Base-by-base conservation (phyloP, 2,888 invertebrate species). In the Theretra japonica region DNA sequence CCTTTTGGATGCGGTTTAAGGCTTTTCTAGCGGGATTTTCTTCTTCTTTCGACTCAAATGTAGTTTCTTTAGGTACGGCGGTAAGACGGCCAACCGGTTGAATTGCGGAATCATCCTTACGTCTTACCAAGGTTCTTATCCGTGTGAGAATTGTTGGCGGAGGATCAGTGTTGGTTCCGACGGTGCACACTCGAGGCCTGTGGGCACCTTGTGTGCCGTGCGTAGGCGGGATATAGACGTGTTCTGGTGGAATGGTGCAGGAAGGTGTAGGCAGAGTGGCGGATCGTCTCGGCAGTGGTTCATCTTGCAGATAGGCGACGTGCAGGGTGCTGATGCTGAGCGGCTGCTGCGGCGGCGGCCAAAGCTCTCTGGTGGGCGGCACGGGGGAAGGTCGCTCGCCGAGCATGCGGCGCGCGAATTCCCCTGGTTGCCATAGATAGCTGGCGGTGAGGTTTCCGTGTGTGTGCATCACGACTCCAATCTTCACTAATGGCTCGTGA, bases 341-440 rank as follows among this genome's bases (percentile, higher is more conserved):
- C 28, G 88, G 91, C 73, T 90, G 91, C 73, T 89, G 91, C 57
- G 88, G 88, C 68, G 88, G 84, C 76, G 90, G 90, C 91, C 94
- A 94, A 68, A 94, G 86, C 53, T 93, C 93, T 73, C 94, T 85
- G 0, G 94, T 94, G 23, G 94, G 93, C 17, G 93, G 92, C 1
- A 94, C 92, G 53, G 93, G 90, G 62, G 93, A 88, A 17, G 93
- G 94, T 50, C 94, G 85, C 80, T 93, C 93, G 72, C 94, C 94
- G 73, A 93, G 82, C 90, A 94, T 89, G 33, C 94, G 88, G 23
- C 94, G 88, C 48, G 94, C 93, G 73, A 94, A 86, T 81, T 94
- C 94, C 53, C 91, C 91, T n/a, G 94, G 93, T 79, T 94, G 94
- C 94, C 94, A 94, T 75, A 94, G 83, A 81, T 91, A 93, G 85